Conservation (phyloP, 2,113 vertebrate genomes). For the Verasper variegatus region DNA sequence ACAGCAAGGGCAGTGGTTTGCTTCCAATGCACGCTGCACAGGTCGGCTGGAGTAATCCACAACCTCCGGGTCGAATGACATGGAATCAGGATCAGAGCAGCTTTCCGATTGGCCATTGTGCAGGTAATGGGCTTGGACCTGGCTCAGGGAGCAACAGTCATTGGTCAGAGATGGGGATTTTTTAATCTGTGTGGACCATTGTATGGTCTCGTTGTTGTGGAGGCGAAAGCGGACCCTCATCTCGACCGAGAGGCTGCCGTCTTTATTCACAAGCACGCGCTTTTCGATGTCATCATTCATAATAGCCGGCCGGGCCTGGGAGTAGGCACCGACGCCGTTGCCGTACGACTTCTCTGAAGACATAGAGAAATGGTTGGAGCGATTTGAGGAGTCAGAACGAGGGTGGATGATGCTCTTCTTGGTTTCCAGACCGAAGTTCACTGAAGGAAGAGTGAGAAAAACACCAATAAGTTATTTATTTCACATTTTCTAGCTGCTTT, state of each 20-base stretch:
- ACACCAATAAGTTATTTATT: not conserved
- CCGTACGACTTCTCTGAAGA: slow-evolving; percentile 85
- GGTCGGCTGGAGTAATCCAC: not conserved
- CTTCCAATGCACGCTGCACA: slow-evolving; percentile 63
- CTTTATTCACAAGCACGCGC: slow-evolving; percentile 87
- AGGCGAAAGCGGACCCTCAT: slow-evolving; percentile 92
- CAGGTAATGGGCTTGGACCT: slow-evolving; percentile 51
- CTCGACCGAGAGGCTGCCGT: slow-evolving; percentile 91
- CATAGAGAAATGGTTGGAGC: slow-evolving; percentile 81
- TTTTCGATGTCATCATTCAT: slow-evolving; percentile 89
- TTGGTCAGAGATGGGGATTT: slow-evolving; percentile 78
- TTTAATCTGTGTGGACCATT: slow-evolving; percentile 87
- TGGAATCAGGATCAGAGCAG: slow-evolving; percentile 82
- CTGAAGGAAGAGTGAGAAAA: slow-evolving; percentile 67
- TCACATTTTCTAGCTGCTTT: not conserved
- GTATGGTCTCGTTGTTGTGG: slow-evolving; percentile 83
- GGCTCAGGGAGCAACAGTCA: slow-evolving; percentile 68
- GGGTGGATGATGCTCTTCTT: slow-evolving; percentile 91
- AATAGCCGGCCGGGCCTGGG: slow-evolving; percentile 71
- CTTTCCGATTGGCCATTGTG: slow-evolving; percentile 78
- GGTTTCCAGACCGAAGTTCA: slow-evolving; percentile 89
- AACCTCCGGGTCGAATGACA: slow-evolving; percentile 77
- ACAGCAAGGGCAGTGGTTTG: slow-evolving; percentile 75
- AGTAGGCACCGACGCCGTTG: slow-evolving; percentile 48
- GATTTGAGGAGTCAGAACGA: slow-evolving; percentile 84